These are phyloP conservation scores for Azorinus chamasolen DNA, from an alignment of 2,888 invertebrate genomes.

Conservation along the genomic window DNA sequence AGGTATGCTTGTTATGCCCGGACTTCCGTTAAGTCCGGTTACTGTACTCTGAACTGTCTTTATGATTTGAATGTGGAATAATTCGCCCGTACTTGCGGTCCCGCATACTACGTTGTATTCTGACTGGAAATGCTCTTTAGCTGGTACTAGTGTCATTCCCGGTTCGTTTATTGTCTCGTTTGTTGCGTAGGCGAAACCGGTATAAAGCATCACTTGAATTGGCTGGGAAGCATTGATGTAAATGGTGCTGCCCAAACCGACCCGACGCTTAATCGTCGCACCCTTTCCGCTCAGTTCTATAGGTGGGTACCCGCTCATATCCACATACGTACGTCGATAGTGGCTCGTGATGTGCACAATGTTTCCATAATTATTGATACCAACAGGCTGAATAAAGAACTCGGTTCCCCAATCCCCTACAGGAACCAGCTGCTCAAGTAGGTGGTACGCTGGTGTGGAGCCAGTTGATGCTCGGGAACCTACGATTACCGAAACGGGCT, in stretches of 20 bases:
- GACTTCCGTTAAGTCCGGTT: too few relatives aligned
- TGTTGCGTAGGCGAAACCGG: slow-evolving; percentile 26
- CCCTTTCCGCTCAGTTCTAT: slow-evolving; percentile 24
- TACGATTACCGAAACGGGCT: too few relatives aligned
- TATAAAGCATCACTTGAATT: slow-evolving; percentile 35
- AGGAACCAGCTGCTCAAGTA: slow-evolving; percentile 43
- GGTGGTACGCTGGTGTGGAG: slow-evolving; percentile 7
- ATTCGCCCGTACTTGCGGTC: neutral
- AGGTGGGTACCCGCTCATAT: slow-evolving; percentile 35
- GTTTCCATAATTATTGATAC: slow-evolving; percentile 17
- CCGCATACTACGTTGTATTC: neutral
- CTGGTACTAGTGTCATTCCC: slow-evolving; percentile 45
- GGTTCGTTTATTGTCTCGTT: neutral
- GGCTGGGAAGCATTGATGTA: slow-evolving; percentile 26
- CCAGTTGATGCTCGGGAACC: too few relatives aligned
- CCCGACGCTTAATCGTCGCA: slow-evolving; percentile 23
- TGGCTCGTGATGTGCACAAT: slow-evolving; percentile 37
- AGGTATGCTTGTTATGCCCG: too few relatives aligned
- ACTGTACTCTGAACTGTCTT: too few relatives aligned
- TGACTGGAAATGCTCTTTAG: slow-evolving; percentile 18
- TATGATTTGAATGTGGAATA: neutral
- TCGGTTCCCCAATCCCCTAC: slow-evolving; percentile 33
- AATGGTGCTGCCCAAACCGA: slow-evolving; percentile 4
- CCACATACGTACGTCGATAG: slow-evolving; percentile 17
- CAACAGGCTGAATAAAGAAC: slow-evolving; percentile 25